These are phyloP conservation scores for Caenorhabditis afra DNA, from an alignment of 2,888 invertebrate species.

Conservation along the genomic window DNA sequence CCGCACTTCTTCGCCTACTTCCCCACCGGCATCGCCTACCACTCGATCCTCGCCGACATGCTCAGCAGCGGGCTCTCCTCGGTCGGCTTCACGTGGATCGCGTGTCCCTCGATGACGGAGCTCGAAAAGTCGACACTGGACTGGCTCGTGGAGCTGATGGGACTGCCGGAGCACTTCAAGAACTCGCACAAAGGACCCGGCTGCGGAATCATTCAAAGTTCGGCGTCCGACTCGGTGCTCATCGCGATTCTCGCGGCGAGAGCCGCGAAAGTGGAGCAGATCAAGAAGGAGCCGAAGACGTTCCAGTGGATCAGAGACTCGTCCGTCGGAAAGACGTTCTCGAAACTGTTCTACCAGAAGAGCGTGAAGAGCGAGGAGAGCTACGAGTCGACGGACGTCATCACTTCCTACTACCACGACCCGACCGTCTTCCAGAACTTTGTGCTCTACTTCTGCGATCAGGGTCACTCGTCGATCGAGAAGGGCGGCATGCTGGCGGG, in stretches of 20 bases:
- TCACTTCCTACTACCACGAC: slow-evolving; percentile 74
- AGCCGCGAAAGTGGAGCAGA: slow-evolving; percentile 71
- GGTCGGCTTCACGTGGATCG: slow-evolving; percentile 80
- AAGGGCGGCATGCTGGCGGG: slow-evolving; percentile 89
- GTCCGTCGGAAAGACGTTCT: slow-evolving; percentile 55
- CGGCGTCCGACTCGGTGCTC: slow-evolving; percentile 92
- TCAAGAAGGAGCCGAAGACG: slow-evolving; percentile 47
- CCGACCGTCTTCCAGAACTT: slow-evolving; percentile 79
- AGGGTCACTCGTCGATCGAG: slow-evolving; percentile 91
- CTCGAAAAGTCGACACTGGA: slow-evolving; percentile 82
- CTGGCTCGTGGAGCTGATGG: slow-evolving; percentile 82
- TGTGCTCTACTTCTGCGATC: slow-evolving; percentile 83
- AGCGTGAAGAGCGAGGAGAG: not conserved
- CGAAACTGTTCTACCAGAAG: slow-evolving; percentile 46
- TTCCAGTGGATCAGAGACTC: slow-evolving; percentile 50
- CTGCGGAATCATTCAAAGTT: slow-evolving; percentile 84
- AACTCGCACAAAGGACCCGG: slow-evolving; percentile 74
- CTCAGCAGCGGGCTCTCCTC: slow-evolving; percentile 74
- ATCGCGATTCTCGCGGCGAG: slow-evolving; percentile 86
- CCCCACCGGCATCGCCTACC: slow-evolving; percentile 78
- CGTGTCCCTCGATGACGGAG: slow-evolving; percentile 82
- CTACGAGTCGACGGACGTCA: slow-evolving; percentile 28
- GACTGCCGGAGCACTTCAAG: slow-evolving; percentile 75
- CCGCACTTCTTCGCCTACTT: slow-evolving; percentile 80
- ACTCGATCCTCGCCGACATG: slow-evolving; percentile 79